phyloP scores from a whole-genome alignment of 2,113 vertebrate genomes.

The Erpornis zantholeuca region DNA sequence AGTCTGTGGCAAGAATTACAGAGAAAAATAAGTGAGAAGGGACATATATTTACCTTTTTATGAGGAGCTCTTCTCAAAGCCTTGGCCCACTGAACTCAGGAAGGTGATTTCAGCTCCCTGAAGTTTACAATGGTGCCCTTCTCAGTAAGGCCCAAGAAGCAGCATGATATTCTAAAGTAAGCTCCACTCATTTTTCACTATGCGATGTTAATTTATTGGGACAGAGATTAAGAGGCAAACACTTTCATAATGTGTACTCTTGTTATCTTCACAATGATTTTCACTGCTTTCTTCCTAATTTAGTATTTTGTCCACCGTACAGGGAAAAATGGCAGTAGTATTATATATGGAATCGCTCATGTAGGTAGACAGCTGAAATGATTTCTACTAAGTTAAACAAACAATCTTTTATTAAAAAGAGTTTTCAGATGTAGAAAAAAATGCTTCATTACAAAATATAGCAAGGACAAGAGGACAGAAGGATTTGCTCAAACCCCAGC shows the following conservation, averaged over 20 bases:
- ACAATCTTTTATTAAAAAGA: rapidly evolving
- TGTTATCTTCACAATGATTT: not conserved
- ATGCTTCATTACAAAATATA: not conserved
- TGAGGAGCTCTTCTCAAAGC: not conserved
- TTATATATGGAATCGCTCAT: not conserved
- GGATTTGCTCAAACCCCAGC: not conserved
- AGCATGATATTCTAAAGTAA: not conserved
- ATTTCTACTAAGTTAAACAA: not conserved
- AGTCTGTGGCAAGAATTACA: not conserved
- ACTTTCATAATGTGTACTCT: not conserved
- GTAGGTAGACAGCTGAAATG: not conserved
- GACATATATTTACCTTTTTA: not conserved
- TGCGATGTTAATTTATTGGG: not conserved
- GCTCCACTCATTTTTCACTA: not conserved
- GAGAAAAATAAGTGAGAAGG: not conserved
- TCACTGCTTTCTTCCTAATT: not conserved
- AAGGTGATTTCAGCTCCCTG: not conserved
- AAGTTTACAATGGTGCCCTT: not conserved
- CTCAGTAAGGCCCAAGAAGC: not conserved
- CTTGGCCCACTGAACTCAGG: not conserved
- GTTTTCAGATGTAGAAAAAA: not conserved
- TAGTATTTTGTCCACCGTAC: not conserved
- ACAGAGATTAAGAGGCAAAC: not conserved
- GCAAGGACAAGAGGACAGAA: not conserved
- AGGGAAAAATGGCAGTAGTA: not conserved